phyloP scores from a whole-genome alignment of 2,113 vertebrate species.

The Lepus americanus region DNA sequence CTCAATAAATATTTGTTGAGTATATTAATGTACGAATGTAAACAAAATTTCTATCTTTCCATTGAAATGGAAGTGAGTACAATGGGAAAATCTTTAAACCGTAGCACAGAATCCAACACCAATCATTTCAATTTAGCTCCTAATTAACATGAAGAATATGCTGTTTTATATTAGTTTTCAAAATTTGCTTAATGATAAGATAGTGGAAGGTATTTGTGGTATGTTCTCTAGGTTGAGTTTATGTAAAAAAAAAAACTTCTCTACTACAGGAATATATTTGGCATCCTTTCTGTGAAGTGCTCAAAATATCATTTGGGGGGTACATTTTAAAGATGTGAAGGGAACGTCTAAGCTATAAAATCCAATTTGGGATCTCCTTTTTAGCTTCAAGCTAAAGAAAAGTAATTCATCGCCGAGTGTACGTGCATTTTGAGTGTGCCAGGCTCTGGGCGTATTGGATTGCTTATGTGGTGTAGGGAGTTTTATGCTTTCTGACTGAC shows the following conservation, averaged over 20 bases:
- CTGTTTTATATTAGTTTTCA: slow-evolving; percentile 34
- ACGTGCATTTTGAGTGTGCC: neutral
- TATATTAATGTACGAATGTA: slow-evolving; percentile 46
- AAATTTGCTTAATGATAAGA: slow-evolving; percentile 18
- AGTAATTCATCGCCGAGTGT: neutral
- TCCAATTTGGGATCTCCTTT: slow-evolving; percentile 1
- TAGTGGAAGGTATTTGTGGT: neutral
- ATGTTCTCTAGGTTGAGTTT: neutral
- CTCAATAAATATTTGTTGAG: slow-evolving; percentile 54
- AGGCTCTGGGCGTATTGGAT: neutral
- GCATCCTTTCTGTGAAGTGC: neutral
- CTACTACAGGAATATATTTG: neutral
- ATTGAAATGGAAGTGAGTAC: slow-evolving; percentile 55
- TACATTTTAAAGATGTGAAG: neutral
- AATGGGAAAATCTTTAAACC: slow-evolving; percentile 45
- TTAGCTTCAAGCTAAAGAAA: slow-evolving; percentile 16
- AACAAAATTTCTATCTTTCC: slow-evolving; percentile 62
- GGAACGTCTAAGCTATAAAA: slow-evolving; percentile 23
- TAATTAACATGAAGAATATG: neutral
- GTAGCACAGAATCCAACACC: slow-evolving; percentile 30
- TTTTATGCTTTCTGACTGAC: neutral
- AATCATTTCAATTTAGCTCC: slow-evolving; percentile 11
- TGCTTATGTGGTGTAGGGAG: neutral
- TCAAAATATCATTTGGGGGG: slow-evolving; percentile 10
- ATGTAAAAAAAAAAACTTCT: neutral